Base-by-base conservation (phyloP, 2,797 vertebrate species). In the Siniperca obscura region DNA sequence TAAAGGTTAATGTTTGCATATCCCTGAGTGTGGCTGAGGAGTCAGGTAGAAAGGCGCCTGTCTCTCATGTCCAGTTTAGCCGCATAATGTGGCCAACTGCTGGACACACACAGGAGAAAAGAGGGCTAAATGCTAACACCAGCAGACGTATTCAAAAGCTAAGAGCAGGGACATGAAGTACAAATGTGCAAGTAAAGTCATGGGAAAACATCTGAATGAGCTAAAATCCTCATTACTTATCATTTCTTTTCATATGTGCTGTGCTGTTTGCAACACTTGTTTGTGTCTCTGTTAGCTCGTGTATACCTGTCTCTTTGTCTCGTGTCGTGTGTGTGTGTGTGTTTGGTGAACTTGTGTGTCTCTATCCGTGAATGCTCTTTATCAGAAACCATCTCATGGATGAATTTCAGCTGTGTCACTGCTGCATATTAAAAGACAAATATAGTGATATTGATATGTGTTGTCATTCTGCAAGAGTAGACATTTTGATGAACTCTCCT, bases 1-100 rank as follows among this genome's bases (percentile, higher is more conserved):
- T 87, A 86, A 91, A 90, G 87, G 89, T 87, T 83, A 38, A 60
- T 48, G 84, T 88, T 86, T 74, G 74, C 83, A 89, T 89, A 84
- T 84, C 77, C 70, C 78, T 1, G 22, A 79, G 52, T 13, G 4
- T 4, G 7, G 59, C 77, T n/a, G 38, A 59, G 22, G 62, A 84
- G 66, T 46, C 74, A 66, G 73, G 65, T 73, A 53, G 40, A 72
- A 55, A 74, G 44, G 74, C 3, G 13, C 12, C 75, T 30, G 73
- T 73, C 76, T 80, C 36, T 70, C 69, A 17, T 36, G 56, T 55
- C 50, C 42, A n/a, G 40, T 83, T 73, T 8, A 69, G 70, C 52
- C 9, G 11, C 70, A 34, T 70, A 44, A 30, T 72, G 59, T 57
- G 60, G 13, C 8, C 30, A 55, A 65, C 7, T 4, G 40, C 52